These are phyloP conservation scores for Sycophila sp. DNA, from an alignment of 1,140 invertebrate species.

Conservation along the genomic window DNA sequence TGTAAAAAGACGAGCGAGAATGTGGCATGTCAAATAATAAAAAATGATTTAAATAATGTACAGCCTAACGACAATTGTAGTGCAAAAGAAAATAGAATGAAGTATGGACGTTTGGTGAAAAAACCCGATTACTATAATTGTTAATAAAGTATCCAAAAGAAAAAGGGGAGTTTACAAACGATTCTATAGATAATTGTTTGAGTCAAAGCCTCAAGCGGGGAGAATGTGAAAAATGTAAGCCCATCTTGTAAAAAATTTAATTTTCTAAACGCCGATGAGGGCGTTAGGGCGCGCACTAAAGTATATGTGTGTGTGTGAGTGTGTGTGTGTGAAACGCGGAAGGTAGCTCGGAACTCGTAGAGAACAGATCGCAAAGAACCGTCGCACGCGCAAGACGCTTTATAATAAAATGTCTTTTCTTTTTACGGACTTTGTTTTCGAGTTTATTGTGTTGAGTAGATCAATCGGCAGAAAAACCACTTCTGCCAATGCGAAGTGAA, in stretches of 20 bases:
- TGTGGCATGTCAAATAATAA: neutral
- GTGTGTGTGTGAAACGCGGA: too few relatives aligned
- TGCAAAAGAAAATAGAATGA: neutral
- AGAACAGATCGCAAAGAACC: neutral
- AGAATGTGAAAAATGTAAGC: neutral
- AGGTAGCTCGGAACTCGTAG: too few relatives aligned
- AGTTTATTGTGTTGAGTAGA: neutral
- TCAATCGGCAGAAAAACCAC: too few relatives aligned
- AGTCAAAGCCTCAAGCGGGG: neutral
- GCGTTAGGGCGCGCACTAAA: neutral
- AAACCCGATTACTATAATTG: too few relatives aligned
- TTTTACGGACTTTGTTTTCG: neutral
- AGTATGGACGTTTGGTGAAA: too few relatives aligned
- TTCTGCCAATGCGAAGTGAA: too few relatives aligned
- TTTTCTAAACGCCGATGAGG: neutral
- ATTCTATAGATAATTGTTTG: neutral
- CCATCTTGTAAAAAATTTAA: neutral
- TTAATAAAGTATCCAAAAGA: too few relatives aligned
- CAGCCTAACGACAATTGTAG: neutral
- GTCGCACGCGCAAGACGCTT: neutral
- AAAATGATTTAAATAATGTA: neutral
- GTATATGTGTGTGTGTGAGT: too few relatives aligned
- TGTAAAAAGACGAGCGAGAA: neutral
- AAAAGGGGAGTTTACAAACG: neutral
- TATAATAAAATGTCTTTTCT: neutral